A percentile compares a stretch with the other conserved stretches of the same genome.
phyloP scores from a whole-genome alignment of 2,888 invertebrate genomes.

The Seira sanloemensis region DNA sequence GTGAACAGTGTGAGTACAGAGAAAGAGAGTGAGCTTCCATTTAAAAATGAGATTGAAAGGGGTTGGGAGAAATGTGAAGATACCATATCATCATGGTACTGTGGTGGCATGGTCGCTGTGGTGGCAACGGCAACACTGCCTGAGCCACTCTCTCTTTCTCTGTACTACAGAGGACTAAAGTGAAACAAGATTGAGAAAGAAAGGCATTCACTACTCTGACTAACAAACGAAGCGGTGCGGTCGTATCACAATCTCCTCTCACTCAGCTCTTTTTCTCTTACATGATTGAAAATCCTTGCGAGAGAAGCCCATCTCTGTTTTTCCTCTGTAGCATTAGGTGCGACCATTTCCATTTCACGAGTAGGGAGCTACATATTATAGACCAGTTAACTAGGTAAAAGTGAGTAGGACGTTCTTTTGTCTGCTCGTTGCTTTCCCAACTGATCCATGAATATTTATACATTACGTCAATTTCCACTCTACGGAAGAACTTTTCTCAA shows the following conservation, averaged over 20 bases:
- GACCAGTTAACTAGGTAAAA: background rate
- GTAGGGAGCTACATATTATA: background rate
- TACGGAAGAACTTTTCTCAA: background rate
- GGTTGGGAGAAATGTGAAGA: background rate
- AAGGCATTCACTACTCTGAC: background rate
- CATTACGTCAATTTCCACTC: background rate
- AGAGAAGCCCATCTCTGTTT: background rate
- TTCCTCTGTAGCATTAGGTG: background rate
- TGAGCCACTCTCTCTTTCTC: background rate
- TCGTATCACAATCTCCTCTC: background rate
- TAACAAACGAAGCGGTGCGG: too few species aligned
- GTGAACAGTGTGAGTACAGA: background rate
- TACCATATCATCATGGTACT: background rate
- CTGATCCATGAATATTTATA: conserved; percentile 26
- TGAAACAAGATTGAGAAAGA: background rate
- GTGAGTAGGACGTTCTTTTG: background rate
- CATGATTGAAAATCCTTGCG: too few species aligned
- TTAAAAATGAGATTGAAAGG: background rate
- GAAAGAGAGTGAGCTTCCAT: too few species aligned
- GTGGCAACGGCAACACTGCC: background rate
- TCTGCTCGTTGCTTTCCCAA: background rate
- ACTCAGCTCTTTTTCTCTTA: background rate
- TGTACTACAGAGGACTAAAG: background rate
- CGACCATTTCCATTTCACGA: background rate
- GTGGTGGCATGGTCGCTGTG: background rate